These are phyloP conservation scores for Bembecia ichneumoniformis DNA, from an alignment of 2,888 invertebrate genomes.

Conservation along the genomic window DNA sequence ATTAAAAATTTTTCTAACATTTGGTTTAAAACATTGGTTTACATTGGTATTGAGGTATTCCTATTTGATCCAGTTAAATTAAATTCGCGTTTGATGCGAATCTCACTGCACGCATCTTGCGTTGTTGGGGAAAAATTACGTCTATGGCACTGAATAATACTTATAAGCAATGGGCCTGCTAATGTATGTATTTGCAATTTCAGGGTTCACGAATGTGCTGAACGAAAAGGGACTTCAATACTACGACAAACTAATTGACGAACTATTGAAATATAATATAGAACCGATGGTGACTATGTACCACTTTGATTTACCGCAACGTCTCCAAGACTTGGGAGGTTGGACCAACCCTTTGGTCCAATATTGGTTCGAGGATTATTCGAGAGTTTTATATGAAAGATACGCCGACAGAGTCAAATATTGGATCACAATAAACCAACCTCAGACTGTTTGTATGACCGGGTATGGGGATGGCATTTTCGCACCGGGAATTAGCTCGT, in stretches of 20 bases:
- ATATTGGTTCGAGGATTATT: constrained; percentile 59
- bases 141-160: too few relatives aligned
- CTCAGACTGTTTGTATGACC: constrained; percentile 45
- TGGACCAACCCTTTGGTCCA: constrained; percentile 36
- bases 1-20: too few relatives aligned
- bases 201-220: constrained; percentile 39
- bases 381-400: constrained; percentile 44
- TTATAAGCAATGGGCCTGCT: too few relatives aligned
- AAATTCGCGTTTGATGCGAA: too few relatives aligned
- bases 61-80: too few relatives aligned
- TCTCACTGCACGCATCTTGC: too few relatives aligned
- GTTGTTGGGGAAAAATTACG: too few relatives aligned
- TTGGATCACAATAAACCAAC: constrained; percentile 77
- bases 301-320: constrained; percentile 49
- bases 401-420: constrained; percentile 63
- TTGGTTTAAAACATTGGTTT: too few relatives aligned
- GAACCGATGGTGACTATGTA: constrained; percentile 45
- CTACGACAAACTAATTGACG: constrained; percentile 72
- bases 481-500: constrained; percentile 42
- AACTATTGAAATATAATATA: constrained; percentile 41
- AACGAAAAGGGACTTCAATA: constrained; percentile 57
- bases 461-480: constrained; percentile 51
- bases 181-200: constrained; percentile 10
- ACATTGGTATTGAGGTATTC: too few relatives aligned
- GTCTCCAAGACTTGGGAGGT: constrained; percentile 44